Conservation (phyloP, 2,113 vertebrate species). For the Serinus canaria region DNA sequence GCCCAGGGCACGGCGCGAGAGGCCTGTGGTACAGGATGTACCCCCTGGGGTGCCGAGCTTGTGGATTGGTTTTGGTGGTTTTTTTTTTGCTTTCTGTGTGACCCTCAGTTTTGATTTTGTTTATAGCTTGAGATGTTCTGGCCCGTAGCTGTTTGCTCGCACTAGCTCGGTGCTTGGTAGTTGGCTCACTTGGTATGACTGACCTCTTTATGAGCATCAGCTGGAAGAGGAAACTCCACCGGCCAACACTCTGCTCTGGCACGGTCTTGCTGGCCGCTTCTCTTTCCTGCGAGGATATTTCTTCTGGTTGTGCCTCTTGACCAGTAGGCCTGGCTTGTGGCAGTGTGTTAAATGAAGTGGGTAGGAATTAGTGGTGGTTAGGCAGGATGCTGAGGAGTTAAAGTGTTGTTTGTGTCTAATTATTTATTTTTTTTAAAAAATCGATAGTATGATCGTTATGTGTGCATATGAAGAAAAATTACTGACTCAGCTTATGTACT, state of each 20-base stretch:
- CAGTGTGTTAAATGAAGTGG: background rate
- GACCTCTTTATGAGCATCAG: background rate
- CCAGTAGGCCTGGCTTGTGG: background rate
- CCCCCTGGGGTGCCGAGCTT: too few species aligned
- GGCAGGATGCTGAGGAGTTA: background rate
- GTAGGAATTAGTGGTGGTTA: background rate
- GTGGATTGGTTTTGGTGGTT: accelerated
- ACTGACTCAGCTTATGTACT: background rate
- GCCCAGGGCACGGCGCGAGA: accelerated
- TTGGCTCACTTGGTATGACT: background rate
- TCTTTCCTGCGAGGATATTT: background rate
- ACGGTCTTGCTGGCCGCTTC: background rate
- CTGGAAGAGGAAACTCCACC: background rate
- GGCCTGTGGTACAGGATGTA: too few species aligned
- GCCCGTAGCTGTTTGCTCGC: background rate
- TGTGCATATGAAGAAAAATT: background rate
- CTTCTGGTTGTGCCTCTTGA: background rate
- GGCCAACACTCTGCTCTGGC: background rate
- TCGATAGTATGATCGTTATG: accelerated
- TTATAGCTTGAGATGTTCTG: background rate
- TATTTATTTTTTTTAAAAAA: background rate
- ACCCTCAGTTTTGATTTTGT: accelerated
- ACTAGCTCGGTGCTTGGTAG: background rate
- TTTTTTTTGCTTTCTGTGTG: background rate
- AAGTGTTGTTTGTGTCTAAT: background rate